Conservation (phyloP, 2,888 invertebrate species). For the Nesidiocoris tenuis region DNA sequence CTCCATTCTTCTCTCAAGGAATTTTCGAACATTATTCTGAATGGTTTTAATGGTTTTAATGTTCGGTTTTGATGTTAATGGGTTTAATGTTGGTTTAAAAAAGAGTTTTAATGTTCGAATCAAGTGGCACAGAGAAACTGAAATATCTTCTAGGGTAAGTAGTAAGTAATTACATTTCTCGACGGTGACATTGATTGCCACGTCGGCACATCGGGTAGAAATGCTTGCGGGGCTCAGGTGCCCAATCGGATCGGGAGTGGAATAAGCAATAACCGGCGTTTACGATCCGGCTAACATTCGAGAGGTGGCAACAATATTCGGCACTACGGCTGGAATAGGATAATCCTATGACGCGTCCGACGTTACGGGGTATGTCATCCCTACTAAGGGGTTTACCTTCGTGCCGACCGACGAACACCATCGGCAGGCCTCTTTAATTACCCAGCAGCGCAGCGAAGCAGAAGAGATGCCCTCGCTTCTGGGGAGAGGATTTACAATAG, state of each 20-base stretch:
- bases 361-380: not conserved
- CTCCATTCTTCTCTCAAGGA: no score
- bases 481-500: slow-evolving; percentile 43
- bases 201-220: slow-evolving; percentile 5
- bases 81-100: no score
- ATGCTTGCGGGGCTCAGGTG: slow-evolving; percentile 33
- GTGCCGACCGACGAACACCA: slow-evolving; percentile 1
- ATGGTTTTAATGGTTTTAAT: no score
- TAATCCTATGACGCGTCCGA: slow-evolving; percentile 16
- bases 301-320: slow-evolving; percentile 31
- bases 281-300: slow-evolving; percentile 25
- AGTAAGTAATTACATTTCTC: no score
- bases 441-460: slow-evolving; percentile 3
- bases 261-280: slow-evolving; percentile 40
- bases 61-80: no score
- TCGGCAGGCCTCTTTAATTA: slow-evolving; percentile 33
- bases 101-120: no score
- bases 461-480: not conserved
- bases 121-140: no score
- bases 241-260: slow-evolving; percentile 34
- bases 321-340: slow-evolving; percentile 38
- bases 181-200: no score
- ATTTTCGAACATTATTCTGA: no score
- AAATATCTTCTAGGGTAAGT: no score
- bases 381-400: slow-evolving; percentile 21